Conservation (phyloP, 2,113 vertebrate genomes). For the Drymodes brunneopygia region DNA sequence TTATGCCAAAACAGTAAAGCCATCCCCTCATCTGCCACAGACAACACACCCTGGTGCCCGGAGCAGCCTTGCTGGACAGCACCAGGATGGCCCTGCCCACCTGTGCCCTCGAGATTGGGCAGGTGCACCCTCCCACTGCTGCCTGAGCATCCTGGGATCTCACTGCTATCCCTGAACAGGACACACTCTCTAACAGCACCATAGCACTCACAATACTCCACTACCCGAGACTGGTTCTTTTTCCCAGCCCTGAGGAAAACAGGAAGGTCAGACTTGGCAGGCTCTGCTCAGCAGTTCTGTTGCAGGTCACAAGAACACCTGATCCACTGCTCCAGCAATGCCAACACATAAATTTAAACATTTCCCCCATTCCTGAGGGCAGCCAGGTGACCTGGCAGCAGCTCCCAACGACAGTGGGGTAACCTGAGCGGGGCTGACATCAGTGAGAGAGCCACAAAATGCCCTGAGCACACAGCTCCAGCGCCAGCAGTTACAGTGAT, state of each 20-base stretch:
- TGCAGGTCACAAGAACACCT: neutral
- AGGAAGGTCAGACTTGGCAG: neutral
- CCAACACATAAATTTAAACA: neutral
- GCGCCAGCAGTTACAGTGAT: neutral
- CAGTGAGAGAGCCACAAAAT: neutral
- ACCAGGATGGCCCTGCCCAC: neutral
- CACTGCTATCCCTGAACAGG: neutral
- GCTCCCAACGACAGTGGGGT: neutral
- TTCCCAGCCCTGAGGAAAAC: neutral
- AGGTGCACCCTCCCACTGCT: neutral
- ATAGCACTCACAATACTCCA: neutral
- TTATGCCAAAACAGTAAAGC: neutral
- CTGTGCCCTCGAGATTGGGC: neutral
- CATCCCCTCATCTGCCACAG: neutral
- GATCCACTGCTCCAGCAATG: neutral
- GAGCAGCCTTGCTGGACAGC: neutral
- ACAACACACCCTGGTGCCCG: neutral
- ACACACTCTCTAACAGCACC: neutral
- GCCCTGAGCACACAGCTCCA: neutral
- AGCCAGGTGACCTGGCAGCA: neutral
- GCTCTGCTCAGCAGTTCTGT: neutral
- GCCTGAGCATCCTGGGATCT: neutral
- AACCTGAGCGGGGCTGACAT: neutral
- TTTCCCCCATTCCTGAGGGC: neutral
- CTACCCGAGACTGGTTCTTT: neutral